Base-by-base conservation (phyloP, 2,888 invertebrate species). In the Stegophylla sp. region DNA sequence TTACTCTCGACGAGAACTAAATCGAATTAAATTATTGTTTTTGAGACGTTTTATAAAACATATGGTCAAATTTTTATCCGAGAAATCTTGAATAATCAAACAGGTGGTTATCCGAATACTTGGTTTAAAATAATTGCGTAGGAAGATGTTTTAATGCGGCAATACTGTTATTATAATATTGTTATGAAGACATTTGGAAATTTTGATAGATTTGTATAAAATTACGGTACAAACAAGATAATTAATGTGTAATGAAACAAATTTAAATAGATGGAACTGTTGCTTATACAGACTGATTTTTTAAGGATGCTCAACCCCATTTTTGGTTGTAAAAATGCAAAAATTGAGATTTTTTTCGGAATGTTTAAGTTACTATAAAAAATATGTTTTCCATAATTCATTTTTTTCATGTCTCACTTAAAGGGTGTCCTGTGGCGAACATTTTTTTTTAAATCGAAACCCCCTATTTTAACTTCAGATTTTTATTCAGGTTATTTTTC, bases 61-160 rank as follows among this genome's bases (percentile, higher is more conserved):
- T 66, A 76, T 66, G 75, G 75, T 76, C 53, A 51, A 28, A 9
- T 74, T 28, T 63, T 28, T 53, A 51, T 51, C 23, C 10, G 13
- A 75, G 28, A 64, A 64, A 51, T 51, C 26, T 66, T 43, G 41
- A 66, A 51, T 66, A 76, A 76, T 23, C 53, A n/a, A 64, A 64
- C 66, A 76, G 75, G 66, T 76, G 75, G 66, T 76, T 76, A 26
- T 3, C 63, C 26, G 26, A 66, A 64, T 75, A 56, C 56, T 56
- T 17, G n/a, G n/a, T 12, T 66, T 66, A 43, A 76, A 76, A 53
- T 41, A 66, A 23, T 76, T 43, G 66, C 53, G 75, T 76, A 76
- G 75, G 66, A 76, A 53, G 75, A 23, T 48, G 43, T 66, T 75
- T 51, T 53, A 64, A 53, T 75, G 64, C 53, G 26, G n/a, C 64